Conservation (phyloP, 2,888 invertebrate species). For the Bruchidius siliquastri region DNA sequence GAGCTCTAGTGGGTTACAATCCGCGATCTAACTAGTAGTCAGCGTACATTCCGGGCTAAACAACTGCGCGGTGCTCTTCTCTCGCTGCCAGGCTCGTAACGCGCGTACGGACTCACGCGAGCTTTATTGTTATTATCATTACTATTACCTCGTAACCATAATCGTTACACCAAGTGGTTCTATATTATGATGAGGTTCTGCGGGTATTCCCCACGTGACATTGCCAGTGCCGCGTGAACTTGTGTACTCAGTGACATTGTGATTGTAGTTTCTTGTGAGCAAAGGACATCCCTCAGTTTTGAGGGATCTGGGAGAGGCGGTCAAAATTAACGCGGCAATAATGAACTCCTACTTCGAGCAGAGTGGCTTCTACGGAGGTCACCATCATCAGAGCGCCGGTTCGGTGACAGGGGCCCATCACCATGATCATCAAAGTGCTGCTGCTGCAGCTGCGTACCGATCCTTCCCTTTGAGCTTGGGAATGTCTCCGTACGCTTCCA, state of each 20-base stretch:
- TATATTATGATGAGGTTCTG: conserved; percentile 15
- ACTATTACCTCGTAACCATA: conserved; percentile 46
- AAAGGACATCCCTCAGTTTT: conserved; percentile 32
- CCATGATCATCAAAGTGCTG: conserved; percentile 68
- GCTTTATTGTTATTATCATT: conserved; percentile 41
- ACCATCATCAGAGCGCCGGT: conserved; percentile 76
- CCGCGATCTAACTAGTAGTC: conserved; percentile 60
- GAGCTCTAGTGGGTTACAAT: conserved; percentile 55
- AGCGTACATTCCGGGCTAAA: conserved; percentile 52
- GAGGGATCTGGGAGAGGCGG: conserved; percentile 31
- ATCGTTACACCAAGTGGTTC: conserved; percentile 39
- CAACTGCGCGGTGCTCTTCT: conserved; percentile 43
- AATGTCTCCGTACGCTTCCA: conserved; percentile 76
- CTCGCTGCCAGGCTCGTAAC: conserved; percentile 31
- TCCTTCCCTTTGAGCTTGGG: conserved; percentile 83
- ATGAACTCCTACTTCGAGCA: conserved; percentile 98
- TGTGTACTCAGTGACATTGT: conserved; percentile 9
- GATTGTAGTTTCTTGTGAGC: conserved; percentile 17
- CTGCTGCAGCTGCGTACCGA: conserved; percentile 68
- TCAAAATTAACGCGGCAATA: conserved; percentile 46
- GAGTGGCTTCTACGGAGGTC: conserved; percentile 90
- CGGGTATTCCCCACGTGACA: not conserved
- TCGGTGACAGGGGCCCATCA: conserved; percentile 57
- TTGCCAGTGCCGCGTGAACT: conserved; percentile 1
- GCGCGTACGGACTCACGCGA: conserved; percentile 5